Evolutionary conservation across 2,888 invertebrate species (phyloP), one percentile per base, ranked within the genome.

Genomic region (Luffia ferchaultella): DNA sequence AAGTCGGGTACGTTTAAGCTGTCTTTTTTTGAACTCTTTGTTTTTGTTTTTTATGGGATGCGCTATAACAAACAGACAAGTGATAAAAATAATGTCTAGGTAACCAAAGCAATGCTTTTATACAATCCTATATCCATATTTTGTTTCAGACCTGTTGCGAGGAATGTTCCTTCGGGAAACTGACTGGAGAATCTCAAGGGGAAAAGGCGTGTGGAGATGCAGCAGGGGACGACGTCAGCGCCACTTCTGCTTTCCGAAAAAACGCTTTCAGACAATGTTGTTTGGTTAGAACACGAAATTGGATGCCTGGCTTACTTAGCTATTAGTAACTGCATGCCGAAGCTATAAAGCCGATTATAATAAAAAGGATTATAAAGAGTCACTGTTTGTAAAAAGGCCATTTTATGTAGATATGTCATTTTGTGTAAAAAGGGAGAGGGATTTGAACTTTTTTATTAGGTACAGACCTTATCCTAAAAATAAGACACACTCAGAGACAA

Each of bases 241-340:
- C 72, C 0, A 50, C 54, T 0, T 57, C 62, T 1, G 63, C 61
- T 1, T 57, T 82, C 9, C 62, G 67, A 48, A 75, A 68, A 50
- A 68, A 66, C 16, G 73, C 76, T 1, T 78, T 63, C 55, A 57
- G 69, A 45, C 60, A 64, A 48, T 83, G 82, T 54, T 83, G 82
- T 61, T 16, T 73, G 65, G 82, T 83, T 67, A 60, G 62, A n/a
- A n/a, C n/a, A n/a, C n/a, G n/a, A n/a, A n/a, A n/a, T n/a, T n/a
- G 18, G n/a, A n/a, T n/a, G n/a, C n/a, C n/a, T n/a, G n/a, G n/a
- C n/a, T n/a, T n/a, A n/a, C n/a, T n/a, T n/a, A n/a, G n/a, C n/a
- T n/a, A n/a, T n/a, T n/a, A n/a, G n/a, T n/a, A n/a, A n/a, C n/a
- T n/a, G n/a, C n/a, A n/a, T n/a, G n/a, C n/a, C n/a, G n/a, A n/a